Percentiles rank a stretch among this genome's conserved stretches.
These are phyloP conservation scores for Pachliopta kotzebuea DNA, from an alignment of 2,888 invertebrate species.

Conservation along the genomic window DNA sequence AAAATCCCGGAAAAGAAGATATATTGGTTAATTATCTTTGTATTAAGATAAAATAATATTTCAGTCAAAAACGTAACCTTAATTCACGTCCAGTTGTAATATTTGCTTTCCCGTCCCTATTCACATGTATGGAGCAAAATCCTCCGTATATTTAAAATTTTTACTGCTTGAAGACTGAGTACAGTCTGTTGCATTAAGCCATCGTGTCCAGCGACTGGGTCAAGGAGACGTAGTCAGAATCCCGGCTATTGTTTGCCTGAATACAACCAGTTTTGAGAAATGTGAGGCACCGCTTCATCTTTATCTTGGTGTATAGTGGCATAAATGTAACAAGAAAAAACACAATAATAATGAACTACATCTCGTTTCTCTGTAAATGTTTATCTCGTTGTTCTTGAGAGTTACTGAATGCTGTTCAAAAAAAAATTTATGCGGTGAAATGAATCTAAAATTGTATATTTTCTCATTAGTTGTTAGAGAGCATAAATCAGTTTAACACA, in stretches of 20 bases:
- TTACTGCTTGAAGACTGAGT: not conserved
- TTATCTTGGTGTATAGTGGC: not conserved
- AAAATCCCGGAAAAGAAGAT: not conserved
- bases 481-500: too few species aligned
- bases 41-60: too few species aligned
- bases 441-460: too few species aligned
- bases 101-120: too few species aligned
- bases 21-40: too few species aligned
- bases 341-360: not conserved
- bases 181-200: slow-evolving; percentile 8
- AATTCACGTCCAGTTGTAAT: too few species aligned
- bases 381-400: not conserved
- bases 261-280: slow-evolving; percentile 16
- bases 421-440: too few species aligned
- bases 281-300: slow-evolving; percentile 6
- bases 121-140: too few species aligned
- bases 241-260: slow-evolving; percentile 12
- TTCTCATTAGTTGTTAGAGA: too few species aligned
- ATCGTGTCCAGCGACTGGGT: slow-evolving; percentile 7
- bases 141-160: not conserved
- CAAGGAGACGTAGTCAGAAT: slow-evolving; percentile 7
- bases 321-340: slow-evolving; percentile 9
- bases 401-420: too few species aligned
- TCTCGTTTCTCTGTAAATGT: not conserved
- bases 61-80: too few species aligned